phyloP scores from a whole-genome alignment of 2,888 invertebrate genomes.

The Abscondita cerata region DNA sequence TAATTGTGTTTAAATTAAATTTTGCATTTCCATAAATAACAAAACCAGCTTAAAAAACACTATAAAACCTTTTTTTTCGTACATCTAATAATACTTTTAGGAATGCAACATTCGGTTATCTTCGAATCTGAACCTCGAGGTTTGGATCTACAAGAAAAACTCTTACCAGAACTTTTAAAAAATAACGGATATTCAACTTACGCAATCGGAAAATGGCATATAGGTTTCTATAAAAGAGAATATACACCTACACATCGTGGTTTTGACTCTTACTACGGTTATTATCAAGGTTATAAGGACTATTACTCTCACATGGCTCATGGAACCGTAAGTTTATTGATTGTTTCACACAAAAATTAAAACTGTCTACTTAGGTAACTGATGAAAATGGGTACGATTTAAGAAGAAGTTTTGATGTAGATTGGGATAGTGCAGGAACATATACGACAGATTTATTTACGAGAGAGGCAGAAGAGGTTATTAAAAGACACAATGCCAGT shows the following conservation, averaged over 20 bases:
- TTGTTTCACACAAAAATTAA: not conserved
- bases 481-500: conserved; percentile 61
- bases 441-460: conserved; percentile 74
- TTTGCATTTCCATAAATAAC: conserved; percentile 1
- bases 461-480: conserved; percentile 68
- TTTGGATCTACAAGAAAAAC: conserved; percentile 66
- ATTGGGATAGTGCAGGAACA: conserved; percentile 63
- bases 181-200: conserved; percentile 75
- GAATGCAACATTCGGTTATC: conserved; percentile 77
- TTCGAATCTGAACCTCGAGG: conserved; percentile 77
- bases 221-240: conserved; percentile 77
- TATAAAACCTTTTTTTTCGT: too few relatives aligned
- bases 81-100: conserved; percentile 57
- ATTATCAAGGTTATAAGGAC: conserved; percentile 82
- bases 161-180: conserved; percentile 69
- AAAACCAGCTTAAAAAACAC: too few relatives aligned
- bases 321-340: conserved; percentile 58
- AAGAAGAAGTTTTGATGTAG: conserved; percentile 64
- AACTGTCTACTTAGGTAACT: conserved; percentile 49
- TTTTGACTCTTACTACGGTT: conserved; percentile 84
- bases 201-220: conserved; percentile 86
- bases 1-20: not conserved
- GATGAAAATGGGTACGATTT: conserved; percentile 66
- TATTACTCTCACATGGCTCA: conserved; percentile 73
- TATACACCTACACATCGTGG: conserved; percentile 79